Evolutionary conservation across 2,113 vertebrate species (phyloP).

Genomic region (Monopterus albus): DNA sequence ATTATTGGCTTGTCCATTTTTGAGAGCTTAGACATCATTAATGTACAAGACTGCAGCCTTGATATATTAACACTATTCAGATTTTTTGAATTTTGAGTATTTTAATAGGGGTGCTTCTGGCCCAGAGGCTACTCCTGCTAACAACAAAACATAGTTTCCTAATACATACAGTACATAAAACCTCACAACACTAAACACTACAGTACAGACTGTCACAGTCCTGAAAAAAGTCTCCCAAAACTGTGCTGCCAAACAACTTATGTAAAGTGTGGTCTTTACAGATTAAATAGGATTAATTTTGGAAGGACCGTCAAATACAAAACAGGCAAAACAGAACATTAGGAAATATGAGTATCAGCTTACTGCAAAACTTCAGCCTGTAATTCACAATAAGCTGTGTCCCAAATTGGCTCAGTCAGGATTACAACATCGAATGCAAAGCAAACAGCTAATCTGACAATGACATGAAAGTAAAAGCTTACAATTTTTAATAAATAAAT

Average conservation of each 20-base stretch:
- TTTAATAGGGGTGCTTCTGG: constrained; percentile 9
- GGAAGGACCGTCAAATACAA: constrained; percentile 12
- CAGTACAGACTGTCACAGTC: no score
- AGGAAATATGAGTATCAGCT: constrained; percentile 14
- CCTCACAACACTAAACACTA: constrained; percentile 10
- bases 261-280: not conserved
- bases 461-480: not conserved
- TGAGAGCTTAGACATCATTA: not conserved
- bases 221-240: constrained; percentile 13
- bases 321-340: constrained; percentile 1
- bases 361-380: constrained; percentile 6
- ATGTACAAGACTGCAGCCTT: not conserved
- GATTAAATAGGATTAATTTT: not conserved
- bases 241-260: constrained; percentile 11
- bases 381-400: constrained; percentile 33
- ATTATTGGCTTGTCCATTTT: not conserved
- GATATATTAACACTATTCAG: constrained; percentile 7
- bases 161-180: constrained; percentile 6
- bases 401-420: constrained; percentile 31
- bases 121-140: not conserved
- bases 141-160: constrained; percentile 6
- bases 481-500: no score
- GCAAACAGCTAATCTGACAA: constrained; percentile 24
- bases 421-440: constrained; percentile 49
- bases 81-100: constrained; percentile 30